phyloP scores from a whole-genome alignment of 35 echinoderm and acorn worm species.

The Apostichopus californicus region DNA sequence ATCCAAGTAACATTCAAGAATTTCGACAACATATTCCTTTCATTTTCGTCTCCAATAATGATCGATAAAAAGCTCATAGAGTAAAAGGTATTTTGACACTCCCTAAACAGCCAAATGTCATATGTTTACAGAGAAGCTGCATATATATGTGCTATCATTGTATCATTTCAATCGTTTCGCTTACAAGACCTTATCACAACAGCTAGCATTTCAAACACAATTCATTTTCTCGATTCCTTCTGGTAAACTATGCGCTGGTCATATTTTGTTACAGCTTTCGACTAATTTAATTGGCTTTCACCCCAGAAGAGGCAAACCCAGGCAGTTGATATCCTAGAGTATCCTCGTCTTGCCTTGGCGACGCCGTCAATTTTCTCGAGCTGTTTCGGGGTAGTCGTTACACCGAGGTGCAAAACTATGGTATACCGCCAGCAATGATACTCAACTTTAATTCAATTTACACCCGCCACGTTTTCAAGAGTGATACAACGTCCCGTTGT shows the following conservation, averaged over 20 bases:
- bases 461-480: conserved; percentile 40
- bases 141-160: neutral
- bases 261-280: conserved; percentile 37
- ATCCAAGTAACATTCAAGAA: too few relatives aligned
- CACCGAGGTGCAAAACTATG: conserved; percentile 25
- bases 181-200: conserved; percentile 21
- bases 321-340: conserved; percentile 39
- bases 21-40: neutral
- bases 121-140: neutral
- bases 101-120: neutral
- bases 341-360: neutral
- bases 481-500: conserved; percentile 47
- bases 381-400: conserved; percentile 26
- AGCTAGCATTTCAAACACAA: conserved; percentile 25
- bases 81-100: neutral
- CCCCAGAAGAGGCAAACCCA: neutral
- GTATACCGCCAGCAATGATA: conserved; percentile 28
- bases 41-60: neutral
- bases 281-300: conserved; percentile 45
- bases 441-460: conserved; percentile 42
- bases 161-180: neutral
- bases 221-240: conserved; percentile 17
- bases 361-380: conserved; percentile 46
- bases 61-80: neutral
- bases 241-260: conserved; percentile 1